phyloP scores from a whole-genome alignment of 2,888 invertebrate genomes.

The Himalopsyche anomala region DNA sequence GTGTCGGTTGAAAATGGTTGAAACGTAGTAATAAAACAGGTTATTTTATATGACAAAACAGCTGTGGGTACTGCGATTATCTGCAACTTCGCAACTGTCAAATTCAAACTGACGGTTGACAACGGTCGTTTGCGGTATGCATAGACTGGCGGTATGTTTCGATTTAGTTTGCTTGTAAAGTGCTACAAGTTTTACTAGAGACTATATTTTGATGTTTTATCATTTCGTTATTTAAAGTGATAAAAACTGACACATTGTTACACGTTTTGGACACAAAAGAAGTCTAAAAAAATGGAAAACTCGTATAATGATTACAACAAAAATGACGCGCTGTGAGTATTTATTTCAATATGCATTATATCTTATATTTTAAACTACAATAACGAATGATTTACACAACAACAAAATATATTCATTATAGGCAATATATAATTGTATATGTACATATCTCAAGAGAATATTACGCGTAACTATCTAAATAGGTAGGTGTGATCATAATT shows the following conservation, averaged over 20 bases:
- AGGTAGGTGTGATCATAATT: no score
- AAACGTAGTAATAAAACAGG: neutral
- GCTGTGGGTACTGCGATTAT: neutral
- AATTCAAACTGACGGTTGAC: neutral
- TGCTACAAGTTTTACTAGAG: no score
- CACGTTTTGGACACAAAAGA: neutral
- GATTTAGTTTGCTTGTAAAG: no score
- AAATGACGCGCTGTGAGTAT: slow-evolving; percentile 22
- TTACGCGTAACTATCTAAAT: no score
- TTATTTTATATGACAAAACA: neutral
- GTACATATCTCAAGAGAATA: no score
- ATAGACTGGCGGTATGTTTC: no score
- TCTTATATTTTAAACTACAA: no score
- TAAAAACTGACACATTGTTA: neutral
- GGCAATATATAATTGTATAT: no score
- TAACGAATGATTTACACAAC: no score
- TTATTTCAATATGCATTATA: neutral
- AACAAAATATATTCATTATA: no score
- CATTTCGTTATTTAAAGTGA: neutral
- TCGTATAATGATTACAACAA: slow-evolving; percentile 19
- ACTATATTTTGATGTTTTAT: neutral
- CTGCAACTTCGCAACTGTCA: slow-evolving; percentile 4
- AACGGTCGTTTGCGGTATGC: neutral
- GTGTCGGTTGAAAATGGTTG: no score
- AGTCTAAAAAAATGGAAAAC: neutral